Percentiles rank a stretch among this genome's conserved stretches.
Evolutionary conservation across 2,797 vertebrate species (phyloP).

Genomic region (Rhabdomys pumilio): DNA sequence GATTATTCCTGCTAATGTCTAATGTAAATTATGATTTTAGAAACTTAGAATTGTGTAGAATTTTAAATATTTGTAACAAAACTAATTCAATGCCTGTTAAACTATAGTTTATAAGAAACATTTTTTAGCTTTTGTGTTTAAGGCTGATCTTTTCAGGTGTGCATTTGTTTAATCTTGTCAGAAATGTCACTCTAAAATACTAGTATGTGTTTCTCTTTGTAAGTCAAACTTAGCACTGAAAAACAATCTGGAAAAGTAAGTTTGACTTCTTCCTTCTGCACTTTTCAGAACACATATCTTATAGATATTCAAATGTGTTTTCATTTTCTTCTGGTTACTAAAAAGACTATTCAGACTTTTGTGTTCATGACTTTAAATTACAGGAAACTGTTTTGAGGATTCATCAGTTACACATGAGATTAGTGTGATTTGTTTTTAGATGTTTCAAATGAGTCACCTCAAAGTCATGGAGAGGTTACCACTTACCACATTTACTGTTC

Average conservation of each 20-base stretch:
- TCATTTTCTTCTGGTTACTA: slow-evolving; percentile 65
- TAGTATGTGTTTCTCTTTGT: not conserved
- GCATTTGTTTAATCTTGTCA: not conserved
- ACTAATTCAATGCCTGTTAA: slow-evolving; percentile 40
- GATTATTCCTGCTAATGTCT: slow-evolving; percentile 22
- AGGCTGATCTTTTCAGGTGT: slow-evolving; percentile 18
- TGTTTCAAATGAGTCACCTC: slow-evolving; percentile 91
- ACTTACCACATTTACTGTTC: slow-evolving; percentile 89
- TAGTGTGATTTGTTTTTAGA: slow-evolving; percentile 89
- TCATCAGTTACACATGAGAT: slow-evolving; percentile 86
- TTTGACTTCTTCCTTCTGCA: slow-evolving; percentile 1
- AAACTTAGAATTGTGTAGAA: slow-evolving; percentile 47
- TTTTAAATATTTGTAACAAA: slow-evolving; percentile 63
- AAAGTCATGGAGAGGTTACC: slow-evolving; percentile 90
- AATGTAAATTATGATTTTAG: slow-evolving; percentile 57
- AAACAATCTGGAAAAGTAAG: slow-evolving; percentile 1
- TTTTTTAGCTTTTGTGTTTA: slow-evolving; percentile 55
- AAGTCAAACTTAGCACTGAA: slow-evolving; percentile 55
- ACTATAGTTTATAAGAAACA: slow-evolving; percentile 49
- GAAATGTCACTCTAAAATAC: slow-evolving; percentile 39
- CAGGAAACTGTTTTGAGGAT: slow-evolving; percentile 90
- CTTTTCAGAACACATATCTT: slow-evolving; percentile 56
- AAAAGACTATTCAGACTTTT: slow-evolving; percentile 71
- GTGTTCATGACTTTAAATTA: slow-evolving; percentile 89
- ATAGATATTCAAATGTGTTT: slow-evolving; percentile 60